A percentile compares a stretch with the other conserved stretches of the same genome.
These are phyloP conservation scores for Metacarcinus magister DNA, from an alignment of 2,888 invertebrate species.

Conservation along the genomic window DNA sequence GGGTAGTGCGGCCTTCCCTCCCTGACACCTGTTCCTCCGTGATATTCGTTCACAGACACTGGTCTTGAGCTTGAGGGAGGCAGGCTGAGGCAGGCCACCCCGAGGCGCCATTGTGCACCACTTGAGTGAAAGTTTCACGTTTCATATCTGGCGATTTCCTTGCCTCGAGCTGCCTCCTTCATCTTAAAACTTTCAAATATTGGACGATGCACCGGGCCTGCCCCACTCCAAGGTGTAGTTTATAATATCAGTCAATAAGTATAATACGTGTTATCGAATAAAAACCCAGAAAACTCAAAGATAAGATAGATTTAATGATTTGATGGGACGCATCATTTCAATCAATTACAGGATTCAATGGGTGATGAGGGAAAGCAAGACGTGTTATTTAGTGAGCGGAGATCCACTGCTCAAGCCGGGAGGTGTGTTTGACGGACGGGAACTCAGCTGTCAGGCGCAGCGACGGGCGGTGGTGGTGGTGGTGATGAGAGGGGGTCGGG, in stretches of 20 bases:
- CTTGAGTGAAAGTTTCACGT: neutral
- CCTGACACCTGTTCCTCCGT: constrained; percentile 4
- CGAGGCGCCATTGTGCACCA: neutral
- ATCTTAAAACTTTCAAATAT: neutral
- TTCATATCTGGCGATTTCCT: neutral
- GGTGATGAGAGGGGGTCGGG: neutral
- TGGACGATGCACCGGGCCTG: neutral
- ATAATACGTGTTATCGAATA: neutral
- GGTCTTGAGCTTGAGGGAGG: neutral
- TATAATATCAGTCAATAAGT: neutral
- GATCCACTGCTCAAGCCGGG: neutral
- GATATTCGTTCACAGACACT: neutral
- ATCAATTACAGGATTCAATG: too few species aligned
- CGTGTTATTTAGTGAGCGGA: neutral
- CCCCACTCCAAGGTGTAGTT: neutral
- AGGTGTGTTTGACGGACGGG: neutral
- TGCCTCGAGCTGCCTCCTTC: neutral
- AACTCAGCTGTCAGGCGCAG: neutral
- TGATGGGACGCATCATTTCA: too few species aligned
- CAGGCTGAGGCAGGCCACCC: neutral
- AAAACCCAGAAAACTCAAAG: too few species aligned
- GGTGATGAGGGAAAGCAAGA: neutral
- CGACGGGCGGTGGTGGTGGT: neutral
- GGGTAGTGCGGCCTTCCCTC: neutral
- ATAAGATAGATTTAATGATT: too few species aligned